These are phyloP conservation scores for Iphiclides podalirius DNA, from an alignment of 2,888 invertebrate species.

Conservation along the genomic window DNA sequence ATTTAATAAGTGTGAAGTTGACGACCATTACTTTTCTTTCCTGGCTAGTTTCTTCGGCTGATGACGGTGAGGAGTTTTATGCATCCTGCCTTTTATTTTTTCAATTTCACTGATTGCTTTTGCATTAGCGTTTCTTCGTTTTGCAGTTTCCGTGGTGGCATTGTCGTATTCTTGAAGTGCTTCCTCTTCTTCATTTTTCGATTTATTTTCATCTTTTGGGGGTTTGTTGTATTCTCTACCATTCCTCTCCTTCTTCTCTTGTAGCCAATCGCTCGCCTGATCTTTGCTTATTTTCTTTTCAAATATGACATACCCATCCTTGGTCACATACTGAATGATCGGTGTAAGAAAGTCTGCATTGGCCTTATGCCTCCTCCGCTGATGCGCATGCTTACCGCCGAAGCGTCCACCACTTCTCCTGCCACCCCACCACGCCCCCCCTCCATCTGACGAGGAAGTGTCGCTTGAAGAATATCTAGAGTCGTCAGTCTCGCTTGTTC, in stretches of 20 bases:
- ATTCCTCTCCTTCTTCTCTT: slow-evolving; percentile 33
- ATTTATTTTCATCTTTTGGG: slow-evolving; percentile 5
- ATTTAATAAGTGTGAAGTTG: no score
- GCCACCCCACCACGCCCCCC: slow-evolving; percentile 44
- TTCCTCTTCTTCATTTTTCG: slow-evolving; percentile 5
- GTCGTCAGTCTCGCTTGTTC: slow-evolving; percentile 35
- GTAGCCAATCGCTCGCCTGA: slow-evolving; percentile 63
- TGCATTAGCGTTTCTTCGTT: neutral
- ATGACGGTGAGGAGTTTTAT: slow-evolving; percentile 7
- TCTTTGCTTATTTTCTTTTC: slow-evolving; percentile 61
- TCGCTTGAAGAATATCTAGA: slow-evolving; percentile 38
- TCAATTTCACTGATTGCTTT: neutral
- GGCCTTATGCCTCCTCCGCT: slow-evolving; percentile 33
- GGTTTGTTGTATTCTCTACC: slow-evolving; percentile 17
- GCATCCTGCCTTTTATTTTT: neutral
- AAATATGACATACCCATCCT: slow-evolving; percentile 68
- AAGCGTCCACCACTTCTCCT: slow-evolving; percentile 35
- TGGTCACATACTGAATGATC: slow-evolving; percentile 65
- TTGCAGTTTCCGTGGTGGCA: neutral
- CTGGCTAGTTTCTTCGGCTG: slow-evolving; percentile 19
- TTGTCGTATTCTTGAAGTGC: neutral
- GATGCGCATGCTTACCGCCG: slow-evolving; percentile 33
- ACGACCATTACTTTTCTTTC: no score
- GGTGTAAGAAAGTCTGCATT: slow-evolving; percentile 52
- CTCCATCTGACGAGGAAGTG: slow-evolving; percentile 35